Percentiles rank a stretch among this genome's conserved stretches.
These are phyloP conservation scores for Onthophagus sagittarius DNA, from an alignment of 2,888 invertebrate genomes.

Conservation along the genomic window DNA sequence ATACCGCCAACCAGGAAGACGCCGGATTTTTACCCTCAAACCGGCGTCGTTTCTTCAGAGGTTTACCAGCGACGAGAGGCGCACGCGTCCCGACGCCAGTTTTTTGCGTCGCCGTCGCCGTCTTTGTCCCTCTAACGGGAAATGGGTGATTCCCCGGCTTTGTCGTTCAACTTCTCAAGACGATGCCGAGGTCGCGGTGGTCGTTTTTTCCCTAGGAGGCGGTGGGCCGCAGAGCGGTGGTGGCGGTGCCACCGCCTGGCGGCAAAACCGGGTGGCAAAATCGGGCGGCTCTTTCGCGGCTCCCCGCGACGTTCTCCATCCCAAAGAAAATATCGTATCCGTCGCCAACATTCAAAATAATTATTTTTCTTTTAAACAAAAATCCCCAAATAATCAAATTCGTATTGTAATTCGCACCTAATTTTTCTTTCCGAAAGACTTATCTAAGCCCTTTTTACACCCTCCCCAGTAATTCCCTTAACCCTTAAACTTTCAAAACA, in stretches of 20 bases:
- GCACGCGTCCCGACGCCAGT: conserved; percentile 41
- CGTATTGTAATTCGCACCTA: background rate
- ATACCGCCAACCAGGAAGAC: conserved; percentile 53
- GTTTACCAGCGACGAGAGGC: conserved; percentile 48
- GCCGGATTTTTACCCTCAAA: conserved; percentile 53
- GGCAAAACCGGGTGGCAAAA: no score
- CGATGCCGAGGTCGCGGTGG: background rate
- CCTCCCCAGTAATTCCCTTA: conserved; percentile 6
- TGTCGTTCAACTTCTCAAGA: background rate
- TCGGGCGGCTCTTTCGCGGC: background rate
- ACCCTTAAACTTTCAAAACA: conserved; percentile 25
- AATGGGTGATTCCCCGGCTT: background rate
- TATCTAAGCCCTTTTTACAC: background rate
- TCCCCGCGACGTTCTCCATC: background rate
- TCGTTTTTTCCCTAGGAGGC: conserved; percentile 6
- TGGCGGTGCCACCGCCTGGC: conserved; percentile 21
- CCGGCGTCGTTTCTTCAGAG: conserved; percentile 52
- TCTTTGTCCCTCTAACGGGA: conserved; percentile 25
- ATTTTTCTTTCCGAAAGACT: background rate
- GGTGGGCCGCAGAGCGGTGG: conserved; percentile 27
- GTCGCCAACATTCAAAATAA: no score
- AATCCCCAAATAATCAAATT: background rate
- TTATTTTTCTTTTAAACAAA: no score
- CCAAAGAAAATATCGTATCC: conserved; percentile 12
- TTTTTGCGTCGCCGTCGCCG: conserved; percentile 35